Evolutionary conservation across 1,140 invertebrate genomes (phyloP), one percentile per base, ranked within the genome.

Genomic region (Pseudomyrmex dendroicus): DNA sequence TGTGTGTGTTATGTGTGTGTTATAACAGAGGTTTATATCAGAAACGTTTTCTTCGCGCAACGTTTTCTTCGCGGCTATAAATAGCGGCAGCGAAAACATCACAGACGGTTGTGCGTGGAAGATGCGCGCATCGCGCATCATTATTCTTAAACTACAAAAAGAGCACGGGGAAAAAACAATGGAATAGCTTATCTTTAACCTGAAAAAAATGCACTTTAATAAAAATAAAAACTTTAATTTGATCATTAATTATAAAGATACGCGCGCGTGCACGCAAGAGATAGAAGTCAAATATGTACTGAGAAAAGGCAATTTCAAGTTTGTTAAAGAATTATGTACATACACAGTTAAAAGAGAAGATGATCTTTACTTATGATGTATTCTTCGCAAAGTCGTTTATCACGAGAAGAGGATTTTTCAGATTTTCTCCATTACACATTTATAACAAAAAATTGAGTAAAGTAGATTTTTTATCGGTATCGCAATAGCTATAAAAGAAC

Each of bases 21-120:
- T 35, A 35, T 35, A 35, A 59, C 17, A 13, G 52, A 63, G 74
- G 44, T 70, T 78, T 78, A 70, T 78, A 52, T 48, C 52, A 57
- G 13, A 52, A 12, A 78, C n/a, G 17, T 57, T 44, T n/a, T n/a
- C n/a, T n/a, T 54, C 35, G 35, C 35, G 35, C 35, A 35, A 20
- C 10, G n/a, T 46, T 68, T 68, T 70, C 54, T 70, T 48, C 20
- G 46, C 20, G 15, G 10, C 12, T 70, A 50, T 70, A 63, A 77
- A 77, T 77, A 67, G 62, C 13, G n/a, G 22, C 52, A 76, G 35
- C 59, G 48, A 54, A 22, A 76, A 67, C 25, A 66, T 66, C 20
- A 25, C 13, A 25, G 63, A n/a, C n/a, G 10, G 20, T 46, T 25
- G 1, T 10, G 52, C 10, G 50, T 54, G 46, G 13, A 13, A 7